phyloP scores from a whole-genome alignment of 2,113 vertebrate genomes.

The Ranitomeya imitator region DNA sequence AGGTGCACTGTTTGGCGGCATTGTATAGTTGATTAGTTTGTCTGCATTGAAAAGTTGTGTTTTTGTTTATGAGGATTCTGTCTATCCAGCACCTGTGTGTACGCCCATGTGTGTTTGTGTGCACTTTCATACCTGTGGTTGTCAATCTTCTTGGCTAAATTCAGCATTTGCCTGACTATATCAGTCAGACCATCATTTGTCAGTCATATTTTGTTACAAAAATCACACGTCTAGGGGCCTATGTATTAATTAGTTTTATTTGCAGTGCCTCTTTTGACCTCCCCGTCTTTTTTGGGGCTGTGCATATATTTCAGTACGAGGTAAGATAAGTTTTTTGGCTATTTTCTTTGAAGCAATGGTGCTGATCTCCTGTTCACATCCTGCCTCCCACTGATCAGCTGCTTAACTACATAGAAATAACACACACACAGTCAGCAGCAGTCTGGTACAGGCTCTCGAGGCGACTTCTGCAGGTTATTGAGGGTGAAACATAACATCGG shows the following conservation, averaged over 20 bases:
- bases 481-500: neutral
- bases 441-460: neutral
- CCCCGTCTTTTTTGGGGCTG: neutral
- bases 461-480: neutral
- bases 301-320: neutral
- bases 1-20: no score
- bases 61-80: no score
- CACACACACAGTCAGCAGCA: neutral
- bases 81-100: no score
- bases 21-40: no score
- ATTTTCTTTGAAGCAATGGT: slow-evolving; percentile 34
- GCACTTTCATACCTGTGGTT: no score
- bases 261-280: neutral
- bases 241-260: neutral
- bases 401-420: neutral
- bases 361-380: slow-evolving; percentile 20
- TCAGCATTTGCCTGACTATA: no score
- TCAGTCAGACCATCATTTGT: no score
- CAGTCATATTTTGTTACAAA: no score
- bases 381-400: neutral
- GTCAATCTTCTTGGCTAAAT: no score
- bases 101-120: no score
- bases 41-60: no score
- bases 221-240: neutral
- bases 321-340: neutral